Base-by-base conservation (phyloP, 2,113 vertebrate genomes). In the Conger conger region DNA sequence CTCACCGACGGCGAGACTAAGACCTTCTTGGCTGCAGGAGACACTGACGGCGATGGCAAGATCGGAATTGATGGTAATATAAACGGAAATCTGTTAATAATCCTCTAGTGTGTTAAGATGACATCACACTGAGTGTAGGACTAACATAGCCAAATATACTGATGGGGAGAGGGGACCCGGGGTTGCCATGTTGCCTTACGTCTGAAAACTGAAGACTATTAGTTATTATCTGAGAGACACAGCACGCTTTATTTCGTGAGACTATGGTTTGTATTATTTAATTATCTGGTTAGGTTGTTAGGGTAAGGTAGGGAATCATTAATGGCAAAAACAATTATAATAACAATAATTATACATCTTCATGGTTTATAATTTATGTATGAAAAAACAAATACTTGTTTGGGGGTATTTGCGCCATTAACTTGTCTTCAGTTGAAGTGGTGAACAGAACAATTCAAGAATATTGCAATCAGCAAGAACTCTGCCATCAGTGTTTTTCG, bases 31-130 rank as follows among this genome's bases (percentile, higher is more conserved):
- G 82, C 91, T 86, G 95, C 92, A 73, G 96, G 94, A 5, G 96
- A 97, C 87, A 90, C 88, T 0, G 95, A 97, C 53, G 93, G 93
- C 85, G 95, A 97, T 0, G 95, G 96, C 83, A 96, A 95, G 93
- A 97, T 95, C 27, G 96, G 96, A 87, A 88, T 87, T 86, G 94
- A 94, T 0, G 94, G 95, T 96, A 90, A 86, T n/a, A 33, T 73
- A 73, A 73, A n/a, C 9, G 9, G 68, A 13, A 63, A 63, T 23
- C 3, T 27, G 8, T 23, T 27, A 63, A 23, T 20, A 63, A 63
- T 63, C 20, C 57, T 63, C 8, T 5, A 23, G 27, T 23, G 45
- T 5, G 57, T 63, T 63, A 27, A 27, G 20, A 63, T 63, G 57
- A 27, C 57, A 63, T 15, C 45, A 50, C 45, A 50, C 45, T 50